Evolutionary conservation across 2,888 invertebrate genomes (phyloP).

Genomic region (Drosophila pseudotakahashii): DNA sequence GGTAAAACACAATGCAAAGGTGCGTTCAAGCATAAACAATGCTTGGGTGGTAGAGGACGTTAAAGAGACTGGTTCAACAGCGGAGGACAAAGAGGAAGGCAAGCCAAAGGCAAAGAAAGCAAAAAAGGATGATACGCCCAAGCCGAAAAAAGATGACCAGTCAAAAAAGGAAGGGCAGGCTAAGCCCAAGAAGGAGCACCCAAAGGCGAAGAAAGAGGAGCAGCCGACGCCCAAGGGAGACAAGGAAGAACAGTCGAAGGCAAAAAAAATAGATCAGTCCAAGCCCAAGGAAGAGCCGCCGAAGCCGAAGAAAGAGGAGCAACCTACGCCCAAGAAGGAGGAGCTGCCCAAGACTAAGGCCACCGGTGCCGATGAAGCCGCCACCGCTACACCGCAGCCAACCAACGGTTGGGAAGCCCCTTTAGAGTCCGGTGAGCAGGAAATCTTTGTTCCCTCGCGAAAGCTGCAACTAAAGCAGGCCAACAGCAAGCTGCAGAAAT

Average conservation of each 20-base stretch:
- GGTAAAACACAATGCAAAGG: constrained; percentile 71
- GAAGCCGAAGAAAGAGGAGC: constrained; percentile 6
- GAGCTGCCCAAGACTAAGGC: constrained; percentile 1
- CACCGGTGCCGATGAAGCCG: constrained; percentile 8
- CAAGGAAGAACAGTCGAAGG: constrained; percentile 8
- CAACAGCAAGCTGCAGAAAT: constrained; percentile 67
- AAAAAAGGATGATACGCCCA: constrained; percentile 27
- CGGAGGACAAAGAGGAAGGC: constrained; percentile 20
- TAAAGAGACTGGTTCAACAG: constrained; percentile 26
- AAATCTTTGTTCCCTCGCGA: constrained; percentile 81
- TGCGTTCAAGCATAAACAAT: constrained; percentile 60
- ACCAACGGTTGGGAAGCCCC: constrained; percentile 84
- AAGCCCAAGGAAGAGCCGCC: constrained; percentile 10
- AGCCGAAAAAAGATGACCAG: constrained; percentile 16
- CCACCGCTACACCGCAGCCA: constrained; percentile 10
- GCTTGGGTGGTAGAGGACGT: constrained; percentile 78
- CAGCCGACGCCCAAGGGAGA: not conserved
- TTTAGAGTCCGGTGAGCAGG: constrained; percentile 84
- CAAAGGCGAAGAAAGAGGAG: constrained; percentile 12
- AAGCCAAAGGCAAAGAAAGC: constrained; percentile 33
- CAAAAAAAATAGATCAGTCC: constrained; percentile 7
- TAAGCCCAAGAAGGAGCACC: constrained; percentile 9
- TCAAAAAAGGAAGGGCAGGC: constrained; percentile 8
- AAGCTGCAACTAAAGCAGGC: constrained; percentile 78
- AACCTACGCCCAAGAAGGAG: constrained; percentile 3